Evolutionary conservation across 2,113 vertebrate genomes (phyloP).

Genomic region (Fulica atra): DNA sequence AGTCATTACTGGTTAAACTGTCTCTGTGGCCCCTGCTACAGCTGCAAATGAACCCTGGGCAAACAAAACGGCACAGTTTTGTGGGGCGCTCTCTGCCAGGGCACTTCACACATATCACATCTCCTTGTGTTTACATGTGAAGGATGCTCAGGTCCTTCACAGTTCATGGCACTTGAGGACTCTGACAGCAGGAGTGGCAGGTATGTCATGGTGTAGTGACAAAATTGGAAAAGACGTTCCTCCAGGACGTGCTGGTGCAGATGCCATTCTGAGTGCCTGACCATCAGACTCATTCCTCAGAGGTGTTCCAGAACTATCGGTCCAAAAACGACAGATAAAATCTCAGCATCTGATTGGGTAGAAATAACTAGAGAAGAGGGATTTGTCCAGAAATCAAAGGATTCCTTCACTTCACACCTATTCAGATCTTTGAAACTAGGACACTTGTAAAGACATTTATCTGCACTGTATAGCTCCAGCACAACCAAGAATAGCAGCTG

Average conservation of each 20-base stretch:
- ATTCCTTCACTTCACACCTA: not conserved
- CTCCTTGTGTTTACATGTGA: not conserved
- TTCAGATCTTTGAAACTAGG: not conserved
- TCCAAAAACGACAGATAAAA: not conserved
- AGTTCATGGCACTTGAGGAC: not conserved
- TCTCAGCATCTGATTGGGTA: not conserved
- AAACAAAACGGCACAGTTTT: not conserved
- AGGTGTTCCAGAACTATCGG: not conserved
- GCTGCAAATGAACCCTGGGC: not conserved
- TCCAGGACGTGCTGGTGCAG: not conserved
- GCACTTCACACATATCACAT: not conserved
- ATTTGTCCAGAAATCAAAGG: not conserved
- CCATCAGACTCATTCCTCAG: not conserved
- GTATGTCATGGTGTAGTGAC: not conserved
- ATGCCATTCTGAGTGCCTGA: not conserved
- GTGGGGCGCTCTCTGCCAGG: not conserved
- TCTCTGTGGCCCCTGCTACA: not conserved
- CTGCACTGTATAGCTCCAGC: not conserved
- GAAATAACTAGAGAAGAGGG: not conserved
- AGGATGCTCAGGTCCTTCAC: not conserved
- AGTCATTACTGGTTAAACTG: not conserved
- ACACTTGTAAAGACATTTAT: not conserved
- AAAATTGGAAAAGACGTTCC: not conserved
- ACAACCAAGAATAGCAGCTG: not conserved
- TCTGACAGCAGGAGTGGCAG: not conserved